Evolutionary conservation across 1,140 invertebrate species (phyloP).

Genomic region (Daktulosphaira vitifoliae): DNA sequence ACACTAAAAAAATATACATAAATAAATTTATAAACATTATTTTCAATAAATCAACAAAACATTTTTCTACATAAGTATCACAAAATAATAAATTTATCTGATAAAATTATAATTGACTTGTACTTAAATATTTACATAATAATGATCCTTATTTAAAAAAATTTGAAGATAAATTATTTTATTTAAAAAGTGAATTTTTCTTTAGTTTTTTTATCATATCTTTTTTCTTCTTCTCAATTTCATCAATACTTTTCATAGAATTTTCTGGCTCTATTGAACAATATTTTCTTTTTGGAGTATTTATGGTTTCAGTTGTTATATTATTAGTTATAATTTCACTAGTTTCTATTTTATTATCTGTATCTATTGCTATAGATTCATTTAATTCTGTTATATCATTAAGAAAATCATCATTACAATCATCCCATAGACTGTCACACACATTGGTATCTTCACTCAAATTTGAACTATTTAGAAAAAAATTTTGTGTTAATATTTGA

Average conservation of each 20-base stretch:
- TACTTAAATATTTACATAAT: too few relatives aligned
- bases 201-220: constrained; percentile 17
- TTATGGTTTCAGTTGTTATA: neutral
- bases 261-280: neutral
- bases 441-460: neutral
- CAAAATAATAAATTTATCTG: too few relatives aligned
- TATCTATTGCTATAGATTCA: neutral
- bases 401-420: constrained; percentile 7
- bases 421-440: neutral
- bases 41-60: too few relatives aligned
- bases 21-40: too few relatives aligned
- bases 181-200: constrained; percentile 8
- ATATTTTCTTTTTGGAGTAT: constrained; percentile 12
- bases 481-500: too few relatives aligned
- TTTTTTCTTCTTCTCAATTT: neutral
- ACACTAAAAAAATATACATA: too few relatives aligned
- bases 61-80: too few relatives aligned
- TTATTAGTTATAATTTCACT: too few relatives aligned
- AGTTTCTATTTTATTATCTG: neutral
- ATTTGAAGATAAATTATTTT: too few relatives aligned
- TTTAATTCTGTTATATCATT: constrained; percentile 3
- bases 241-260: neutral
- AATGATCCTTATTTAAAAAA: too few relatives aligned
- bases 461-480: too few relatives aligned
- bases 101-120: too few relatives aligned